Conservation (phyloP, 1,140 invertebrate genomes). For the Sipha flava region DNA sequence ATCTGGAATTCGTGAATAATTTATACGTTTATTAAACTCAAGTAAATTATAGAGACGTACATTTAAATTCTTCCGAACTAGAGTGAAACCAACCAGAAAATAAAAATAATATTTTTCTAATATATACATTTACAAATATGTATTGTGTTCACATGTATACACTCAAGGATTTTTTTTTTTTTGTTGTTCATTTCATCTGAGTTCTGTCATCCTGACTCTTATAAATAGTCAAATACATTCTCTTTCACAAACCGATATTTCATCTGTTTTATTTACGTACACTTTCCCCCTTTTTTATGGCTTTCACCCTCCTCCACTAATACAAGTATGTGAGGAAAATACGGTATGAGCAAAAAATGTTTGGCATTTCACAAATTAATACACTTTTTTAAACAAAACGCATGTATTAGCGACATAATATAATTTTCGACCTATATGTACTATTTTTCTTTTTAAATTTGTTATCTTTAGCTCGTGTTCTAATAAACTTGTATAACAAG, state of each 20-base stretch:
- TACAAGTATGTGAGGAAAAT: background rate
- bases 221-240: background rate
- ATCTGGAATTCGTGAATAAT: background rate
- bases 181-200: background rate
- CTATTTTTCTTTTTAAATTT: background rate
- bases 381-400: background rate
- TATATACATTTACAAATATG: background rate
- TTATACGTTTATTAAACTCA: background rate
- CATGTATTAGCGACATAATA: background rate
- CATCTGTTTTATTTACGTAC: background rate
- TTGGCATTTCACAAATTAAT: background rate
- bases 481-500: no score
- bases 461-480: no score
- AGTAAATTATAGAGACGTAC: no score
- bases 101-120: background rate
- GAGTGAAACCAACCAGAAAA: background rate
- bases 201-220: background rate
- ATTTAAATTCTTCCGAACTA: no score
- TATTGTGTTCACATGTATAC: background rate
- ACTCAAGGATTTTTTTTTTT: background rate
- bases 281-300: no score
- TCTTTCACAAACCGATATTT: background rate
- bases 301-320: no score
- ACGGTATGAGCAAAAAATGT: background rate
- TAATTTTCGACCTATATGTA: background rate